phyloP scores from a whole-genome alignment of 2,888 invertebrate species.

The Parnassius orleans region DNA sequence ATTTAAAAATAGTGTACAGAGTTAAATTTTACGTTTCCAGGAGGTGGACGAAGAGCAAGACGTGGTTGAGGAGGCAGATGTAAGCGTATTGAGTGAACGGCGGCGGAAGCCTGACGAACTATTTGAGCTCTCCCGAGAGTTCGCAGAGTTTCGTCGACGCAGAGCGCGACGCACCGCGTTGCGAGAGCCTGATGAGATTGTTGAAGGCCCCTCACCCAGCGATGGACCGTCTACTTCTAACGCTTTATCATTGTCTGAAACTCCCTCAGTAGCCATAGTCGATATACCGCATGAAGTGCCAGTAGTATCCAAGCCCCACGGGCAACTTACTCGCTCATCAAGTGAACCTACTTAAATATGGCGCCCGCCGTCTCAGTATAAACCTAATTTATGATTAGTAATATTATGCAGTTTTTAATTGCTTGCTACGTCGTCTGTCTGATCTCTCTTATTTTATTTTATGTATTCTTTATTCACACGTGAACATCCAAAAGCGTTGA shows the following conservation, averaged over 20 bases:
- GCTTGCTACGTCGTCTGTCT: too few species aligned
- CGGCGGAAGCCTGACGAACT: constrained; percentile 75
- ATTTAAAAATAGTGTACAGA: background rate
- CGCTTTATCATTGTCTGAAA: background rate
- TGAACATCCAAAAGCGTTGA: too few species aligned
- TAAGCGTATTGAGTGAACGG: constrained; percentile 32
- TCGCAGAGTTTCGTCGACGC: constrained; percentile 14
- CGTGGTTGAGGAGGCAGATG: constrained; percentile 50
- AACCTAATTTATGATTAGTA: background rate
- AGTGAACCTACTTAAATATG: constrained; percentile 2
- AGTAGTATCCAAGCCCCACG: constrained; percentile 1
- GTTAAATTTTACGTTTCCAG: constrained; percentile 48
- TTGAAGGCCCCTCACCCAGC: background rate
- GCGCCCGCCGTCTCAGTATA: too few species aligned
- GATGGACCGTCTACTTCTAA: background rate
- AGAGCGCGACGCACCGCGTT: constrained; percentile 12
- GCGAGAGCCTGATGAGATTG: background rate
- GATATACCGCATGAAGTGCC: background rate
- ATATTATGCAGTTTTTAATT: too few species aligned
- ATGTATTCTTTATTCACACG: too few species aligned
- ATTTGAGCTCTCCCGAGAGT: constrained; percentile 61
- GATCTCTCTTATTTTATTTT: too few species aligned
- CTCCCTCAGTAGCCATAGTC: background rate
- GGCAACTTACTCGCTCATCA: background rate
- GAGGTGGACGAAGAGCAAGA: constrained; percentile 86